phyloP scores from a whole-genome alignment of 2,797 vertebrate species.

The Acanthurus leucopareius region DNA sequence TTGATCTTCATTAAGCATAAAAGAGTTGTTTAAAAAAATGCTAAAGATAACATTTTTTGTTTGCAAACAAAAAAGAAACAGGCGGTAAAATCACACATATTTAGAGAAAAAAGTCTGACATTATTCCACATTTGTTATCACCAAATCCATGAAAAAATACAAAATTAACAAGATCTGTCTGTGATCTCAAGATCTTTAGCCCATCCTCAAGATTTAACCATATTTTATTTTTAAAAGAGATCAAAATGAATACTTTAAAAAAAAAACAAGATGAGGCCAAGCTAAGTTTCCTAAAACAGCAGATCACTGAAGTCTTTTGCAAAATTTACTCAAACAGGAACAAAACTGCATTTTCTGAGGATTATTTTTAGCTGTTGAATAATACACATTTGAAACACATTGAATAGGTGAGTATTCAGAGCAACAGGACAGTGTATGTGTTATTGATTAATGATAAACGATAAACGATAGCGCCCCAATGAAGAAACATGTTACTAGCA shows the following conservation, averaged over 20 bases:
- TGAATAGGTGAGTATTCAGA: neutral
- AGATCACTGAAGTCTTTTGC: neutral
- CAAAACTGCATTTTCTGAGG: neutral
- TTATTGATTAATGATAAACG: neutral
- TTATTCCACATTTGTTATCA: conserved; percentile 10
- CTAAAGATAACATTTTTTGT: conserved; percentile 7
- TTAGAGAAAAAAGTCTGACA: neutral
- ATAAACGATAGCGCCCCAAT: neutral
- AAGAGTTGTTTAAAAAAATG: neutral
- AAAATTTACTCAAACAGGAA: neutral
- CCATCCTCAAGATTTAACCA: too few species aligned
- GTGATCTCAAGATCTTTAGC: too few species aligned
- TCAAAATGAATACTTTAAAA: neutral
- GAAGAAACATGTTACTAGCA: neutral
- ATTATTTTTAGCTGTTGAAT: conserved; percentile 7
- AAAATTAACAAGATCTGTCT: too few species aligned
- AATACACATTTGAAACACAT: neutral
- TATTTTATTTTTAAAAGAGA: too few species aligned
- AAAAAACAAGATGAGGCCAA: too few species aligned
- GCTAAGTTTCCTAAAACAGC: too few species aligned
- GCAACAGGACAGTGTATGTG: neutral
- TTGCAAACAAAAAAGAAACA: conserved; percentile 1
- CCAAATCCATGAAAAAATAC: neutral
- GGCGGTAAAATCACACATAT: neutral
- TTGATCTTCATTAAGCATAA: neutral